phyloP scores from a whole-genome alignment of 2,888 invertebrate genomes.

The Apamea sordens region DNA sequence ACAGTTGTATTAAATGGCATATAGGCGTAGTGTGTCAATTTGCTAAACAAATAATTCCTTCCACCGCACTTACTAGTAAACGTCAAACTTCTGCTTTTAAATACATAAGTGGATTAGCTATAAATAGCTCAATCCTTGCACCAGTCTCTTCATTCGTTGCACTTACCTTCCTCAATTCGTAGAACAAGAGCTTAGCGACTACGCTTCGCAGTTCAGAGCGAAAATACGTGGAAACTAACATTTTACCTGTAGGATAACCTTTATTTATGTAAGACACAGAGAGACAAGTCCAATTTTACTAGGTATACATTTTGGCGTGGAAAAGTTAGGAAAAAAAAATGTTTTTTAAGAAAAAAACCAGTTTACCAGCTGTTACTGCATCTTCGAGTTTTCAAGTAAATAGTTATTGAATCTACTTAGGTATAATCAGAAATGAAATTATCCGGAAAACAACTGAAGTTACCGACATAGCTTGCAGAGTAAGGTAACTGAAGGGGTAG shows the following conservation, averaged over 20 bases:
- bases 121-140: not conserved
- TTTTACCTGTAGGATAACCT: too few relatives aligned
- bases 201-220: not conserved
- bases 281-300: not conserved
- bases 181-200: not conserved
- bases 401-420: not conserved
- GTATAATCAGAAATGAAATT: too few relatives aligned
- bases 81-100: not conserved
- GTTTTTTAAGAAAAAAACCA: not conserved
- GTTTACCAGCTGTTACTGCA: not conserved
- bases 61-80: not conserved
- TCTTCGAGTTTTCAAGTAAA: not conserved
- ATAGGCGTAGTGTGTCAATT: not conserved
- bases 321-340: not conserved
- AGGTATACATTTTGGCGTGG: not conserved
- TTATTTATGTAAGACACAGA: not conserved
- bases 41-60: not conserved
- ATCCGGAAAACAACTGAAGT: too few relatives aligned
- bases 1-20: not conserved
- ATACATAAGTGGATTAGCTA: not conserved
- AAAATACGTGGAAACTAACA: not conserved
- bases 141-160: not conserved
- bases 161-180: not conserved
- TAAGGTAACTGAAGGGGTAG: too few relatives aligned
- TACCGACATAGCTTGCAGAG: too few relatives aligned